Conservation (phyloP, 2,888 invertebrate species). For the Drosophila gaucha region DNA sequence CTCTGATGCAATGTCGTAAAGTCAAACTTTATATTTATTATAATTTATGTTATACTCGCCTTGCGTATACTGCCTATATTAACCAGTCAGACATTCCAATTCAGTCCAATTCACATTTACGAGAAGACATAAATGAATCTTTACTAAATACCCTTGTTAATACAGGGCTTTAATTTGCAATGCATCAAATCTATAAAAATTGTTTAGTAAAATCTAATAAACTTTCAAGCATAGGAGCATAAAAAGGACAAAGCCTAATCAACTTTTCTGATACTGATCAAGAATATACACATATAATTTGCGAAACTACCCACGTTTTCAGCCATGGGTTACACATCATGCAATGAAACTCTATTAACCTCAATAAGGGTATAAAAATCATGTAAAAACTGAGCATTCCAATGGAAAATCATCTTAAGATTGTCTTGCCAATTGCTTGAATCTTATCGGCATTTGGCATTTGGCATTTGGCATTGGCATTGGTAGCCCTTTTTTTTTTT, state of each 20-base stretch:
- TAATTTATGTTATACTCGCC: too few species aligned
- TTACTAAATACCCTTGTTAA: background rate
- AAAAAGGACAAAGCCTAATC: too few species aligned
- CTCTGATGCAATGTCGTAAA: background rate
- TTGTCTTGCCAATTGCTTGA: slow-evolving; percentile 55
- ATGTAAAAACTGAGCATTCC: slow-evolving; percentile 28
- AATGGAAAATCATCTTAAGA: slow-evolving; percentile 49
- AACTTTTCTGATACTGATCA: background rate
- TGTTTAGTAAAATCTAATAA: too few species aligned
- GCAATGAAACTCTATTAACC: too few species aligned
- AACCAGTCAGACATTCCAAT: too few species aligned
- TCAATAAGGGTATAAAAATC: too few species aligned
- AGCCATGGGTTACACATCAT: background rate
- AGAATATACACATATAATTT: background rate
- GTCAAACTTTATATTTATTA: too few species aligned
- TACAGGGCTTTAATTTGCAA: too few species aligned
- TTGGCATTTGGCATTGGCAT: background rate
- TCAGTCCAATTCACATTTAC: slow-evolving; percentile 20
- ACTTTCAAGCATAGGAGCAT: too few species aligned
- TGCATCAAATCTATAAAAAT: too few species aligned
- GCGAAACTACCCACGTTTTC: background rate
- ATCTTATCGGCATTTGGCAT: slow-evolving; percentile 45
- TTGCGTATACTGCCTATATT: too few species aligned
- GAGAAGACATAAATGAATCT: background rate
- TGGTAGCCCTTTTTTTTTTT: background rate